These are phyloP conservation scores for Pterocles gutturalis DNA, from an alignment of 2,113 vertebrate species.

Conservation along the genomic window DNA sequence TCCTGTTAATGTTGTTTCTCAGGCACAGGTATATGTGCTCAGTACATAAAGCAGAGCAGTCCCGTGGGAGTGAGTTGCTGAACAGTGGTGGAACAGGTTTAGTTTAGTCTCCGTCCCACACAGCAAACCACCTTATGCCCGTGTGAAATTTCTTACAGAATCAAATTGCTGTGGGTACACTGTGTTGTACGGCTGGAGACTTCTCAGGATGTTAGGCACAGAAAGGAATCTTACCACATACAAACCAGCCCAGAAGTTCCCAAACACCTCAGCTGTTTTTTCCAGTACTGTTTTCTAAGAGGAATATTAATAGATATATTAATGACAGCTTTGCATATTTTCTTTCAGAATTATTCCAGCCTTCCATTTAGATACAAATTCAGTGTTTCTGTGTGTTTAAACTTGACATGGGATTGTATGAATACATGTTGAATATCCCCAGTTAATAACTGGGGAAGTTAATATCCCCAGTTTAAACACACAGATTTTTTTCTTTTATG, in stretches of 20 bases:
- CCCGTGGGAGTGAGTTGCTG: fast-evolving
- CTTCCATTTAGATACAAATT: neutral
- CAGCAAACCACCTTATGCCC: fast-evolving
- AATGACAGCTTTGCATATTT: neutral
- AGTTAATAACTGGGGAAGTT: neutral
- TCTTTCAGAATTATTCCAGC: neutral
- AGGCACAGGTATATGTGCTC: fast-evolving
- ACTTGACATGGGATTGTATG: neutral
- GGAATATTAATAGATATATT: neutral
- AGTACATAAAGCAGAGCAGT: neutral
- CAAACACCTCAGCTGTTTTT: neutral
- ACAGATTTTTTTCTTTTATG: neutral
- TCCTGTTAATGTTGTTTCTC: neutral
- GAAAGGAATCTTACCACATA: neutral
- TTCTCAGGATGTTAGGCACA: neutral
- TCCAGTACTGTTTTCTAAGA: neutral
- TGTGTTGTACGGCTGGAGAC: neutral
- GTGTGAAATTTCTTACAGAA: neutral
- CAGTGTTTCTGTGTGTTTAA: neutral
- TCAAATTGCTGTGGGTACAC: neutral
- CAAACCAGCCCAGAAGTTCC: neutral
- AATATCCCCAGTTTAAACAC: neutral
- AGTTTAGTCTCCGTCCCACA: neutral
- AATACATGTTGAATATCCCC: neutral
- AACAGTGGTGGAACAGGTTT: neutral